Base-by-base conservation (phyloP, 2,888 invertebrate genomes). In the Leucoptera coffeella region DNA sequence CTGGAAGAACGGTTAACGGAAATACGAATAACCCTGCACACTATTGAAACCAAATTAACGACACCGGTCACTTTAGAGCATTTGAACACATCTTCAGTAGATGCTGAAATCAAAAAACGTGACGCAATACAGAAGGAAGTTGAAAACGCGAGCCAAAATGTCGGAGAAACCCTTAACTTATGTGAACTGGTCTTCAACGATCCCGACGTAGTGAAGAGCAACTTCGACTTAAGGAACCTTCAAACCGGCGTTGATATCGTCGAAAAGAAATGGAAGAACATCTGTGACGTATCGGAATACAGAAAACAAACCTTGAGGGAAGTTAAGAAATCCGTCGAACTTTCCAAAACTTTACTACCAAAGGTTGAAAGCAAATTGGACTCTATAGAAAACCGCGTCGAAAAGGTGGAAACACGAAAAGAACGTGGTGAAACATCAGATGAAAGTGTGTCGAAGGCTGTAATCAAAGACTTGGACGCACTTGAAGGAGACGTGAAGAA, bases 101-200 rank as follows among this genome's bases (percentile, higher is more conserved):
- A 87, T 31, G 69, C 75, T 10, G 80, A 80, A 41, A 61, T 85
- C 27, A 72, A 73, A 31, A 81, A 85, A 23, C 83, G 86, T 31
- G 84, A 87, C 21, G 74, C 75, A 28, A 72, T 89, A 14, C 84
- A 85, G 42, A 80, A 79, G 31, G 77, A 75, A 4, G 83, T 91
- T 22, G 86, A 88, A 47, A 73, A 77, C 11, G 82, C 88, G 42
- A 86, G 86, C 44, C 77, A 78, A 25, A 82, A 84, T 39, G 77
- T 91, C 4, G 83, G 82, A 2, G 85, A 88, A 43, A 78, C 87
- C 0, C 54, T 90, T 2, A 88, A 86, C 43, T 73, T 85, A 10
- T 86, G 87, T 40, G 86, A 89, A 40, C 73, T 86, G 23, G 57
- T 89, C 2, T 58, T 88, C 23, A 83, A 75, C 39, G 87, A 89